Conservation (phyloP, 2,888 invertebrate species). For the Mimas tiliae region DNA sequence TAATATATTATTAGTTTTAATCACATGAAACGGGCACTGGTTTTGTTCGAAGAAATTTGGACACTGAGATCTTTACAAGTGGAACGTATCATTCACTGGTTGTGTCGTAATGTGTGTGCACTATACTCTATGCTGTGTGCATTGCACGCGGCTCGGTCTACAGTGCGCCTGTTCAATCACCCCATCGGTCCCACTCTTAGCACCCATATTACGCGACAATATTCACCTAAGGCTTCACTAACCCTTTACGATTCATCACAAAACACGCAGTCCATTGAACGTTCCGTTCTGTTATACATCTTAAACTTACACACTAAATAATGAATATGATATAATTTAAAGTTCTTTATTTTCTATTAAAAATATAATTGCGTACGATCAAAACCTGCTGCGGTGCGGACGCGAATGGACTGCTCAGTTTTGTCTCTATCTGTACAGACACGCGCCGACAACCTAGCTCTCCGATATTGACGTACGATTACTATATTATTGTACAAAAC, state of each 20-base stretch:
- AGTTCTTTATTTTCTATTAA: conserved; percentile 53
- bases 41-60: conserved; percentile 76
- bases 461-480: conserved; percentile 6
- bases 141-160: conserved; percentile 52
- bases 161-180: conserved; percentile 37
- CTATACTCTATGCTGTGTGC: conserved; percentile 37
- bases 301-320: conserved; percentile 54
- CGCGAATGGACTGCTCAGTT: conserved; percentile 24
- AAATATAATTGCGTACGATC: conserved; percentile 63
- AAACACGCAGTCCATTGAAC: conserved; percentile 48
- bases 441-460: conserved; percentile 19
- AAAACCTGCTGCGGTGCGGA: conserved; percentile 15
- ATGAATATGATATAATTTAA: conserved; percentile 59
- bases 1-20: conserved; percentile 58
- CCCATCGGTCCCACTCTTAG: conserved; percentile 66
- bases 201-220: conserved; percentile 63
- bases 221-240: conserved; percentile 58
- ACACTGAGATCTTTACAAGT: conserved; percentile 75
- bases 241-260: conserved; percentile 56
- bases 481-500: conserved; percentile 21
- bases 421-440: conserved; percentile 9
- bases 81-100: conserved; percentile 60
- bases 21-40: conserved; percentile 81
- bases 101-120: conserved; percentile 32
- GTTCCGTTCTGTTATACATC: conserved; percentile 32